Percentiles rank a stretch among this genome's conserved stretches.
phyloP scores from a whole-genome alignment of 2,113 vertebrate species.

The Chaetodon trifascialis region DNA sequence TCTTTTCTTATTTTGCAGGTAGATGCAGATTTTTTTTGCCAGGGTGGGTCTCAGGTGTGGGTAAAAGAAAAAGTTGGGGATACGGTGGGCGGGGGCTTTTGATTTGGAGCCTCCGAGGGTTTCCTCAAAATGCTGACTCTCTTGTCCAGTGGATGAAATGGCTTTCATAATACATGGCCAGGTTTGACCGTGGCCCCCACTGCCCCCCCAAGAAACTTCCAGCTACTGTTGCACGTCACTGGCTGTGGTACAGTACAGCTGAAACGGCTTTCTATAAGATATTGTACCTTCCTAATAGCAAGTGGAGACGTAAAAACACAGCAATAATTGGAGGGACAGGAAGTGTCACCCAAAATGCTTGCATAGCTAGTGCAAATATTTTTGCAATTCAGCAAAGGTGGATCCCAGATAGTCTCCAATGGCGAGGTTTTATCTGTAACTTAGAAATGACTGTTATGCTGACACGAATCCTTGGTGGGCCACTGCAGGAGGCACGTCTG shows the following conservation, averaged over 20 bases:
- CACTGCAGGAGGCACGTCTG: conserved; percentile 37
- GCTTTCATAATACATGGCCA: conserved; percentile 70
- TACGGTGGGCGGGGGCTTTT: conserved; percentile 48
- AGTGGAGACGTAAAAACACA: conserved; percentile 46
- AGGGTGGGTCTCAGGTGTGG: conserved; percentile 81
- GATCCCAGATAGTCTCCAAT: conserved; percentile 61
- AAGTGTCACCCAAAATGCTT: conserved; percentile 68
- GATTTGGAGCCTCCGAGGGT: conserved; percentile 75
- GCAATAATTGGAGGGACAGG: conserved; percentile 39
- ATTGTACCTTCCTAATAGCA: conserved; percentile 30
- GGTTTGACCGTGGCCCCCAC: conserved; percentile 50
- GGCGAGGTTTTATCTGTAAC: conserved; percentile 56
- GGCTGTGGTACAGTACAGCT: neutral
- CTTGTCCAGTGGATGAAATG: conserved; percentile 55
- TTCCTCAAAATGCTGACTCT: conserved; percentile 80
- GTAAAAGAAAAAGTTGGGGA: conserved; percentile 67
- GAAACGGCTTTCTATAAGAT: conserved; percentile 37
- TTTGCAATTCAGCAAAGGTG: conserved; percentile 74
- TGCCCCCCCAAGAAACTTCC: conserved; percentile 16
- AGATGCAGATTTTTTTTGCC: conserved; percentile 79
- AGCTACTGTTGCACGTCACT: neutral
- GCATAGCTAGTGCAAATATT: conserved; percentile 51
- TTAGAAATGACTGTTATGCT: conserved; percentile 70
- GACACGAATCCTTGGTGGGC: conserved; percentile 54
- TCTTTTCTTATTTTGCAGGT: conserved; percentile 83